These are phyloP conservation scores for Drosophila koepferae DNA, from an alignment of 2,888 invertebrate species.

Conservation along the genomic window DNA sequence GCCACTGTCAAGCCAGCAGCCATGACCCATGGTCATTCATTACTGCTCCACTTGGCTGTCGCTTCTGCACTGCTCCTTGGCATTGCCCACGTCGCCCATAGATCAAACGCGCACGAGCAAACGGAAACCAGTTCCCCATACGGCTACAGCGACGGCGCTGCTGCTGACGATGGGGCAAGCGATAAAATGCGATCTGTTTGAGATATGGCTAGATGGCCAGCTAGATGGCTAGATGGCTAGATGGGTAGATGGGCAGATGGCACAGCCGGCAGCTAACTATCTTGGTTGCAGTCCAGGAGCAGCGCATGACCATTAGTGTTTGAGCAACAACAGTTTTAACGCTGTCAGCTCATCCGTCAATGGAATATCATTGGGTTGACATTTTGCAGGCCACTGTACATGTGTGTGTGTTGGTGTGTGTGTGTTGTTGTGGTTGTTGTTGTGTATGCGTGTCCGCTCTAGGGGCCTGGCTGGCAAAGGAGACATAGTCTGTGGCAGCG, in stretches of 20 bases:
- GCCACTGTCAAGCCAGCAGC: constrained; percentile 58
- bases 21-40: constrained; percentile 83
- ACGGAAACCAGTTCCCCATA: constrained; percentile 64
- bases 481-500: constrained; percentile 12
- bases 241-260: constrained; percentile 14
- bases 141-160: constrained; percentile 3
- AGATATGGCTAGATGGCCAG: constrained; percentile 59
- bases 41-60: constrained; percentile 76
- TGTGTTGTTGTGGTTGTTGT: not conserved
- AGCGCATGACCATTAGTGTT: constrained; percentile 79
- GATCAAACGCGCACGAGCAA: constrained; percentile 69
- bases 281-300: constrained; percentile 29
- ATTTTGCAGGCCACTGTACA: constrained; percentile 76
- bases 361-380: constrained; percentile 84
- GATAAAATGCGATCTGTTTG: constrained; percentile 79
- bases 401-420: constrained; percentile 12
- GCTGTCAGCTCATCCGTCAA: constrained; percentile 85
- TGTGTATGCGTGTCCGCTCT: constrained; percentile 56
- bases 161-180: constrained; percentile 51
- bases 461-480: constrained; percentile 31
- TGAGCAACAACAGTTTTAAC: constrained; percentile 84
- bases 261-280: constrained; percentile 11
- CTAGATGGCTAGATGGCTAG: constrained; percentile 13
- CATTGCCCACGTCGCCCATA: constrained; percentile 65
- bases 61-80: constrained; percentile 51